Percentiles rank a stretch among this genome's conserved stretches.
phyloP scores from a whole-genome alignment of 2,888 invertebrate genomes.

The Vesta saturnalis region DNA sequence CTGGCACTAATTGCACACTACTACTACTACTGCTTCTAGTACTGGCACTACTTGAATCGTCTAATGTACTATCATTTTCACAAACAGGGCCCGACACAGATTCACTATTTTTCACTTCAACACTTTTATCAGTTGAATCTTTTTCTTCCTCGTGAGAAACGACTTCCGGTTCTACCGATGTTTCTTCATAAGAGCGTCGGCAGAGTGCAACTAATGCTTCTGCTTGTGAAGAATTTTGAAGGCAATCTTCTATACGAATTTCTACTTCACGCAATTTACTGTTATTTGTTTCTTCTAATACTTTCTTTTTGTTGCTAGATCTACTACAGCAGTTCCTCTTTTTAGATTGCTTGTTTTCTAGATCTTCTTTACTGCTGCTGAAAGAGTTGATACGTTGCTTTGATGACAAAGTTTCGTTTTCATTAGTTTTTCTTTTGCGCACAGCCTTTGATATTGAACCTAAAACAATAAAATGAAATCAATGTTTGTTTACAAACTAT shows the following conservation, averaged over 20 bases:
- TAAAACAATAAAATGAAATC: conserved; percentile 44
- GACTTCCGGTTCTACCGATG: conserved; percentile 31
- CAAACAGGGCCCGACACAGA: conserved; percentile 23
- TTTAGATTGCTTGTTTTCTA: conserved; percentile 55
- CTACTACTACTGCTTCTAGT: conserved; percentile 53
- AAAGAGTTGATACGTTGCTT: conserved; percentile 45
- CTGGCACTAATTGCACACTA: conserved; percentile 51
- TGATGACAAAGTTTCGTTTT: conserved; percentile 52
- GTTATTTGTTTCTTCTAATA: conserved; percentile 61
- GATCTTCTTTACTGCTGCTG: conserved; percentile 57
- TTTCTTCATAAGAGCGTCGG: conserved; percentile 46
- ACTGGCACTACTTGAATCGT: conserved; percentile 52
- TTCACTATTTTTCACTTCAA: conserved; percentile 26
- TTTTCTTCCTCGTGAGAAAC: conserved; percentile 15
- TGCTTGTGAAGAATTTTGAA: conserved; percentile 52
- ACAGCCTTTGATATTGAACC: conserved; percentile 47
- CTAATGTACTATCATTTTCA: conserved; percentile 47
- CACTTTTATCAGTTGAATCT: conserved; percentile 9
- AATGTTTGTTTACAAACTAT: too few species aligned
- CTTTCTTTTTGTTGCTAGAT: conserved; percentile 58
- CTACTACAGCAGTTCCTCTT: conserved; percentile 56
- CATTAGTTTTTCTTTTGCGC: conserved; percentile 57
- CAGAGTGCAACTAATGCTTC: conserved; percentile 51
- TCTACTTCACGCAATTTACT: conserved; percentile 61
- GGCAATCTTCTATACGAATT: conserved; percentile 60